A percentile compares a stretch with the other conserved stretches of the same genome.
phyloP scores from a whole-genome alignment of 2,113 vertebrate species.

The Typhlomys cinereus region DNA sequence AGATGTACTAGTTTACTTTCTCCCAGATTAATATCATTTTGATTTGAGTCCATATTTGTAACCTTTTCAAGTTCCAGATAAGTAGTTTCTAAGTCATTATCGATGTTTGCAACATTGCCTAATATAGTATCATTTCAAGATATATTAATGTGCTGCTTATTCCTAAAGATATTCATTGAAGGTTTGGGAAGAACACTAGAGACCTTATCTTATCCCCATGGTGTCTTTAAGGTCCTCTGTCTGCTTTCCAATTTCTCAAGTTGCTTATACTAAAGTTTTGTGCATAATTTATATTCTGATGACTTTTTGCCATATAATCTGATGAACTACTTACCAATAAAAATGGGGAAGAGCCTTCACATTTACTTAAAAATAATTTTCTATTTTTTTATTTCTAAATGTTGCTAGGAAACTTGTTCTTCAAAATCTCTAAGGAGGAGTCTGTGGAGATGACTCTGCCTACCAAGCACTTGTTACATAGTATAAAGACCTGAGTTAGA shows the following conservation, averaged over 20 bases:
- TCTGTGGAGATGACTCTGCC: background rate
- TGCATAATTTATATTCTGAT: constrained; percentile 41
- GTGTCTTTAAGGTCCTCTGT: background rate
- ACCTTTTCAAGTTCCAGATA: constrained; percentile 78
- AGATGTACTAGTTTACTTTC: constrained; percentile 71
- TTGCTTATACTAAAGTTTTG: background rate
- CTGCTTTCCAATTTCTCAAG: constrained; percentile 17
- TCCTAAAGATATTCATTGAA: constrained; percentile 59
- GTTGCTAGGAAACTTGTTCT: background rate
- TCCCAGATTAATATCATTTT: constrained; percentile 75
- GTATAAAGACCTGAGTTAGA: background rate
- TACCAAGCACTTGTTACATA: background rate
- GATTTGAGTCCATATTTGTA: constrained; percentile 78
- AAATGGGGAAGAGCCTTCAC: background rate
- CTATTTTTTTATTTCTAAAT: background rate
- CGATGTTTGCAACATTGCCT: constrained; percentile 64
- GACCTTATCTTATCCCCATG: constrained; percentile 7
- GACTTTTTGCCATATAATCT: background rate
- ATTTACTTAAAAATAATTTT: constrained; percentile 33
- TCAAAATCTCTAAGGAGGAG: background rate
- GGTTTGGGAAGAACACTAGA: background rate
- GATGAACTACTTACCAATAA: constrained; percentile 20
- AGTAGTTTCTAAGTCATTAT: constrained; percentile 74
- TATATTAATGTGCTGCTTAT: constrained; percentile 49
- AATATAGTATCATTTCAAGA: constrained; percentile 71